Evolutionary conservation across 2,113 vertebrate species (phyloP), one percentile per base, ranked within the genome.

Genomic region (Dicerorhinus sumatrensis): DNA sequence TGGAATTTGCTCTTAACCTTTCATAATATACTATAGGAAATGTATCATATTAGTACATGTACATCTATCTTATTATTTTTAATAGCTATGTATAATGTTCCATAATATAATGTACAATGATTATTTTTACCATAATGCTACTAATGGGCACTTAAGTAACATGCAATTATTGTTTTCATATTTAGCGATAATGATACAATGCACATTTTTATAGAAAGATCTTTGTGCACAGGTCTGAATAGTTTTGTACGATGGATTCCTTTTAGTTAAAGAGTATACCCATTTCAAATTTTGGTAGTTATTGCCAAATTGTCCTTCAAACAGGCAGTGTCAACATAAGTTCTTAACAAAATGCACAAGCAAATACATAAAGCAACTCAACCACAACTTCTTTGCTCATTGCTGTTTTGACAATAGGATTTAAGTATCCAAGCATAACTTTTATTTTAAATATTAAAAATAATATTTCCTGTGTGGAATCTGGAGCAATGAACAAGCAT

Each of bases 381-480:
- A 29, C 11, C 10, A 42, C 25, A 93, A 21, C 42, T 63, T 76
- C 2, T 95, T 91, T 72, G 10, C 8, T 83, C 42, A 29, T 58
- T 80, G 42, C 3, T 63, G n/a, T 58, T 88, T 90, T 48, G 17
- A 88, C 18, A 88, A 18, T 81, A 73, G 10, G 6, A 84, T 58
- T 91, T 88, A 96, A 48, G 8, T 51, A 48, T n/a, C 33, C 14
- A 95, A 56, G 14, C 12, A 36, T 21, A 80, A 51, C 13, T 79
- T 81, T 73, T 91, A 48, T 48, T 81, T 87, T 77, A 96, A 89
- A 33, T 67, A 36, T 56, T 89, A 62, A 2, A 84, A 58, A 95
- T 75, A 36, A 27, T 33, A 25, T 70, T 29, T 79, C 27, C 12
- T 72, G 11, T 51, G 29, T 88, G 33, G 91, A 91, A 84, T 70